phyloP scores from a whole-genome alignment of 2,797 vertebrate species.

The Petrocephalus schoutedeni region DNA sequence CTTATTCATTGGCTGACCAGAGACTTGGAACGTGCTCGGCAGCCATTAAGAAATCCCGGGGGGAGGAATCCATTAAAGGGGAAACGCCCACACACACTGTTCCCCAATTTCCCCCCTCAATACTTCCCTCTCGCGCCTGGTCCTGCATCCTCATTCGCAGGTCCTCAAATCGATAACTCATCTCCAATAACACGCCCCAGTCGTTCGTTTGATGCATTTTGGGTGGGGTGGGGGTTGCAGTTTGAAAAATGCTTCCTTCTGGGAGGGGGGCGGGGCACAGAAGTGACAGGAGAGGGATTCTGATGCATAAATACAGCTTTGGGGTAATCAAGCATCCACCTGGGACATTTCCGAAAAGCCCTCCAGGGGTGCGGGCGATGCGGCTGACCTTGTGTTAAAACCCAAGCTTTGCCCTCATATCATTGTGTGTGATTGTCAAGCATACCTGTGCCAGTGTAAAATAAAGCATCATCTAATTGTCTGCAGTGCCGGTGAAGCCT shows the following conservation, averaged over 20 bases:
- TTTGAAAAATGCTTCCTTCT: not conserved
- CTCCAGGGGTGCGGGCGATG: not conserved
- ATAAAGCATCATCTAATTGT: no score
- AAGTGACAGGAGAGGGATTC: not conserved
- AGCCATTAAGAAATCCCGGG: not conserved
- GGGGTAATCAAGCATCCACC: not conserved
- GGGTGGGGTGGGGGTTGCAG: not conserved
- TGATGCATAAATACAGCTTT: slow-evolving; percentile 1
- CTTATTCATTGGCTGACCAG: not conserved
- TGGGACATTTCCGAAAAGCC: not conserved
- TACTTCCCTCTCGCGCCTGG: no score
- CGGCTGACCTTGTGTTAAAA: no score
- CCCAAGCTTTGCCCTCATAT: not conserved
- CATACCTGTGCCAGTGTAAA: no score
- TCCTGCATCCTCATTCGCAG: not conserved
- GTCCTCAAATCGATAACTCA: slow-evolving; percentile 5
- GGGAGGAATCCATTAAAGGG: not conserved
- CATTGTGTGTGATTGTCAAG: not conserved
- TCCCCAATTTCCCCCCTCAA: not conserved
- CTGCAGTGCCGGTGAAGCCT: no score
- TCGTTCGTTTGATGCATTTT: not conserved
- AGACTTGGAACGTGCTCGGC: not conserved
- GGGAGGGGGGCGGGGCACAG: not conserved
- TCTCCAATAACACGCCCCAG: not conserved
- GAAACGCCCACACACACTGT: not conserved